Conservation (phyloP, 2,888 invertebrate species). For the Lapara coniferarum region DNA sequence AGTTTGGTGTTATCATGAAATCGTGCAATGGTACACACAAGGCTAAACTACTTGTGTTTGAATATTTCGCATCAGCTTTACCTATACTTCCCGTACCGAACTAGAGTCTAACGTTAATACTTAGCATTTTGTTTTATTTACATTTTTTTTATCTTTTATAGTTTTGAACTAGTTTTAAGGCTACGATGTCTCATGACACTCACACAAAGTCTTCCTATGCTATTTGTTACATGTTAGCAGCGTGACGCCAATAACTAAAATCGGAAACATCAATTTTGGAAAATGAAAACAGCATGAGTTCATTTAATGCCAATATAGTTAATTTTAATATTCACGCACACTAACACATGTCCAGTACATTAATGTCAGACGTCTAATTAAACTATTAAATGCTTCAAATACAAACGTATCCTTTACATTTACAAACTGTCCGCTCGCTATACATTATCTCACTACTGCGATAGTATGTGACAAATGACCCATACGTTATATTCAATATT, state of each 20-base stretch:
- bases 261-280: conserved; percentile 60
- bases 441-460: conserved; percentile 69
- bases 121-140: conserved; percentile 72
- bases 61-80: conserved; percentile 60
- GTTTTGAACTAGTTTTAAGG: conserved; percentile 84
- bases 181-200: conserved; percentile 77
- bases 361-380: conserved; percentile 64
- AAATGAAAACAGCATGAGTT: conserved; percentile 46
- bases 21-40: conserved; percentile 47
- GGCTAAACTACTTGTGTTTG: conserved; percentile 55
- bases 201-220: conserved; percentile 68
- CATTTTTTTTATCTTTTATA: conserved; percentile 70
- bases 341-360: conserved; percentile 63
- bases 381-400: conserved; percentile 78
- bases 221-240: conserved; percentile 62
- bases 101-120: conserved; percentile 73
- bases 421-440: conserved; percentile 54
- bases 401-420: conserved; percentile 66
- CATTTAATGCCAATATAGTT: conserved; percentile 54
- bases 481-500: conserved; percentile 38
- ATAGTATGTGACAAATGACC: conserved; percentile 50
- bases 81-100: conserved; percentile 63
- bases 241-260: conserved; percentile 52
- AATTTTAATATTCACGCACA: conserved; percentile 63
- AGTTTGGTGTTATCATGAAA: conserved; percentile 19